A percentile compares a stretch with the other conserved stretches of the same genome.
Conservation (phyloP, 2,113 vertebrate genomes). For the Hiodon tergisus region DNA sequence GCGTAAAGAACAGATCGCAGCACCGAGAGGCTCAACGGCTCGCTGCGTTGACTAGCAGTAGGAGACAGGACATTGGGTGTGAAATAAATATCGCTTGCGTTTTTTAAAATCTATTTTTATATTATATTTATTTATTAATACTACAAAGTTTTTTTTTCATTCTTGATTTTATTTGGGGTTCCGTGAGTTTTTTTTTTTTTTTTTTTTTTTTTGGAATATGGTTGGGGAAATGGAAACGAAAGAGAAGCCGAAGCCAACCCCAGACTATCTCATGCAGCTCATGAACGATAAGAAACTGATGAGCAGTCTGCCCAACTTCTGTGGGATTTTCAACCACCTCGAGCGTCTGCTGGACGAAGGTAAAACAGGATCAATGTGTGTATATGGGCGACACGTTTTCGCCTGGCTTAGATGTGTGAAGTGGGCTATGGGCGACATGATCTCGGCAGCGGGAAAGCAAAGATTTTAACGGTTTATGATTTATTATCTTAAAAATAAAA, state of each 20-base stretch:
- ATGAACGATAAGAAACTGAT: constrained; percentile 91
- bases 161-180: constrained; percentile 30
- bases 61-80: constrained; percentile 35
- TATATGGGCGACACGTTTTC: neutral
- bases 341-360: constrained; percentile 85
- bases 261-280: constrained; percentile 88
- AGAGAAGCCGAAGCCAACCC: constrained; percentile 82
- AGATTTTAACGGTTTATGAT: neutral
- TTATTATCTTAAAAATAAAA: neutral
- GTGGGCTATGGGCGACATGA: neutral
- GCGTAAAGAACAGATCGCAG: constrained; percentile 33
- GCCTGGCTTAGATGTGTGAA: neutral
- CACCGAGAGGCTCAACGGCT: constrained; percentile 22
- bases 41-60: constrained; percentile 20
- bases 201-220: constrained; percentile 67
- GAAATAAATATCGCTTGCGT: constrained; percentile 43
- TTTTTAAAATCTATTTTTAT: constrained; percentile 31
- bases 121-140: constrained; percentile 37
- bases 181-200: neutral
- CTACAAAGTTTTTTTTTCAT: constrained; percentile 27
- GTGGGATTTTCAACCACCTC: constrained; percentile 86
- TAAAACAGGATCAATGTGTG: constrained; percentile 39
- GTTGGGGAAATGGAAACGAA: constrained; percentile 88
- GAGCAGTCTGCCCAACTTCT: constrained; percentile 89
- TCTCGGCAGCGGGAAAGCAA: neutral